Conservation (phyloP, 2,797 vertebrate species). For the Rallus crepitans region DNA sequence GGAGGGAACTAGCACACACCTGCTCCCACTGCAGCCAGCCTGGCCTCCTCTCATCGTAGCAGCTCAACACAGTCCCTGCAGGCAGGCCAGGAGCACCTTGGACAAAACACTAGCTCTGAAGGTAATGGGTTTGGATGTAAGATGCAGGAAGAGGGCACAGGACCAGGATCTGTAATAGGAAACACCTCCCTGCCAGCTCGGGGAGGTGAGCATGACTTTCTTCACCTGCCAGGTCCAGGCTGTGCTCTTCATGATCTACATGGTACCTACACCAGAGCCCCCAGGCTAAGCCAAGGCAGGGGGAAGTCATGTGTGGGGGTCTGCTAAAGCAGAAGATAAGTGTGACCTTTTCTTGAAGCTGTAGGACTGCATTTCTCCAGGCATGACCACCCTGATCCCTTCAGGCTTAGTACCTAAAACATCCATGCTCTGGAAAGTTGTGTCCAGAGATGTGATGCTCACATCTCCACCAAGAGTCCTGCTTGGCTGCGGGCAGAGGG, state of each 20-base stretch:
- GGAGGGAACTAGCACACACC: background rate
- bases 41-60: accelerated
- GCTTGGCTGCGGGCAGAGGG: too few species aligned
- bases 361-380: background rate
- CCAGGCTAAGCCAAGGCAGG: background rate
- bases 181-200: background rate
- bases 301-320: background rate
- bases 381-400: background rate
- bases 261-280: background rate
- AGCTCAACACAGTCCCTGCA: background rate
- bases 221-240: background rate
- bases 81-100: background rate
- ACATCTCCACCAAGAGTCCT: accelerated
- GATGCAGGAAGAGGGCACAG: background rate
- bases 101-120: background rate
- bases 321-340: background rate
- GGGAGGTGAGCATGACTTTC: background rate
- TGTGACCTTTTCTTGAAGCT: background rate
- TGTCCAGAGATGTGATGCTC: accelerated
- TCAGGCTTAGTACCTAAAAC: background rate
- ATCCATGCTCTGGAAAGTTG: background rate
- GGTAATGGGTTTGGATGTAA: accelerated
- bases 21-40: background rate
- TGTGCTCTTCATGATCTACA: background rate
- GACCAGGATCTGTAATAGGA: background rate